Conservation (phyloP, 2,113 vertebrate species). For the Arizona elegans region DNA sequence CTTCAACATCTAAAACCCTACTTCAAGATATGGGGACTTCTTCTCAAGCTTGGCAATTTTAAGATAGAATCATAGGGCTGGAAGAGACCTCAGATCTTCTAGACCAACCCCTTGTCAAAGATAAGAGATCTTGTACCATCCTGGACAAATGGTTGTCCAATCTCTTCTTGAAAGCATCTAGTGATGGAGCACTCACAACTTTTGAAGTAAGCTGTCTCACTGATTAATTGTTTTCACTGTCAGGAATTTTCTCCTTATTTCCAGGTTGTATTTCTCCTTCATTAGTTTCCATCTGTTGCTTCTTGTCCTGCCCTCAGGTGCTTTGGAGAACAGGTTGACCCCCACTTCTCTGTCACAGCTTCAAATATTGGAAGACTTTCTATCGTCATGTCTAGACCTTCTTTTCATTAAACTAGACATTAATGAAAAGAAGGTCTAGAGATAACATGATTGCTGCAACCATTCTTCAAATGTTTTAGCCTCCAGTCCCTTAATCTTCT, state of each 20-base stretch:
- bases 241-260: background rate
- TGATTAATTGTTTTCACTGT: background rate
- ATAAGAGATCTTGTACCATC: too few species aligned
- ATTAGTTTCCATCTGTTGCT: background rate
- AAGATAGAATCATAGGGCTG: too few species aligned
- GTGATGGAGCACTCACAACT: background rate
- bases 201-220: background rate
- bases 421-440: too few species aligned
- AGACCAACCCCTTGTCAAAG: background rate
- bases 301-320: background rate
- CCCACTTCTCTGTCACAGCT: background rate
- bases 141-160: background rate
- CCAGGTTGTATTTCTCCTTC: background rate
- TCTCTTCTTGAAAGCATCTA: background rate
- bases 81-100: background rate
- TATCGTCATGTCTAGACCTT: background rate
- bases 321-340: too few species aligned
- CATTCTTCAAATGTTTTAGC: background rate
- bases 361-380: background rate
- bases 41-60: too few species aligned
- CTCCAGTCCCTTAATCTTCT: background rate
- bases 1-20: background rate
- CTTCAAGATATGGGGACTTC: too few species aligned
- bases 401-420: background rate
- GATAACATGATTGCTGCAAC: background rate